Base-by-base conservation (phyloP, 1,140 invertebrate species). In the Andrena cerasifolii region DNA sequence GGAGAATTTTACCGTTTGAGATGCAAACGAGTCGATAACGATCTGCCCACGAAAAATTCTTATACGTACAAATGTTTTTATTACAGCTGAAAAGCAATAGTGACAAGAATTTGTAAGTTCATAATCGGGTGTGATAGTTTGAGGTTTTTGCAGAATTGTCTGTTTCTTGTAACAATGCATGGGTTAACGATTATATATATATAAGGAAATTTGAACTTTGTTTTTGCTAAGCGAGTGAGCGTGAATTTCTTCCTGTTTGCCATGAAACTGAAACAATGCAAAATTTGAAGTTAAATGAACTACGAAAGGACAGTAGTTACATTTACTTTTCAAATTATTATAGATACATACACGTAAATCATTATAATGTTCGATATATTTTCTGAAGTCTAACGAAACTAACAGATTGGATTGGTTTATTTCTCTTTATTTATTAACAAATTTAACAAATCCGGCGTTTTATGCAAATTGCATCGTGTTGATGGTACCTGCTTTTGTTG, bases 51-150 rank as follows among this genome's bases (percentile, higher is more conserved):
- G 4, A 47, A 63, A 51, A 26, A 26, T n/a, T 16, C 24, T 54
- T 66, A 77, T 3, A 77, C 43, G 16, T 8, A 43, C 43, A n/a
- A 33, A 79, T 75, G 18, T 70, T 78, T 77, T 80, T 79, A 59
- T 89, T 89, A 82, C 87, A 90, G 89, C 80, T 85, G 87, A 89
- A 66, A 90, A 86, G 18, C 24, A 67, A 16, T 90, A 79, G 83
- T 75, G 47, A 33, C 68, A 73, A 62, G 21, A 53, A 78, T 80
- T 56, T 73, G 85, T 89, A 90, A 90, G 85, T 87, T 62, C 68
- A 54, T 66, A 43, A 43, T 71, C 49, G 12, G 36, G 43, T 7
- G 26, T 4, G n/a, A n/a, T n/a, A 67, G 6, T 8, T 54, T 31
- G 2, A 63, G 31, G n/a, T 31, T 16, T 43, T 8, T 54, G 14